phyloP scores from a whole-genome alignment of 2,797 vertebrate genomes.

The Phrynocephalus vlangalii region DNA sequence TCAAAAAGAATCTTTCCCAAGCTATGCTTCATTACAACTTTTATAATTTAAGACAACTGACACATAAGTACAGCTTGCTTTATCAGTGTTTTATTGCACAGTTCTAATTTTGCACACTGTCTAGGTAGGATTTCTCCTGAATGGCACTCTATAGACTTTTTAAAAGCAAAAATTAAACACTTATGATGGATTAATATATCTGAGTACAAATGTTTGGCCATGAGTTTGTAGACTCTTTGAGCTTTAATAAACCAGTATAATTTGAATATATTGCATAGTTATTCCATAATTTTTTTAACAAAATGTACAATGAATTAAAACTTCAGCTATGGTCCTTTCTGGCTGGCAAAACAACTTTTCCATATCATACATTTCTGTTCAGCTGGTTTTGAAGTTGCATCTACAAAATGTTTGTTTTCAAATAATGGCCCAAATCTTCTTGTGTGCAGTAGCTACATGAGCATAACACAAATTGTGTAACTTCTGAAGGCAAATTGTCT shows the following conservation, averaged over 20 bases:
- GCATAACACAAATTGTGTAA: too few species aligned
- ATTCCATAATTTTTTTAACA: not conserved
- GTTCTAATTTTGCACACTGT: not conserved
- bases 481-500: too few species aligned
- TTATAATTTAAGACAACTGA: not conserved
- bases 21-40: not conserved
- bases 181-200: not conserved
- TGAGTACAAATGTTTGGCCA: not conserved
- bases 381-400: too few species aligned
- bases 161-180: not conserved
- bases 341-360: not conserved
- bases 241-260: not conserved
- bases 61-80: not conserved
- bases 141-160: not conserved
- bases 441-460: too few species aligned
- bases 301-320: not conserved
- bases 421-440: too few species aligned
- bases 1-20: too few species aligned
- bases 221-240: not conserved
- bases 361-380: too few species aligned
- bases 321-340: rapidly evolving
- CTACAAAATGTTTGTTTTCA: too few species aligned
- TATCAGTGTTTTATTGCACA: not conserved
- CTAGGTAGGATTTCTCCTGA: not conserved
- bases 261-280: not conserved